Evolutionary conservation across 2,797 vertebrate species (phyloP).

Genomic region (Pangasius mekongensis): DNA sequence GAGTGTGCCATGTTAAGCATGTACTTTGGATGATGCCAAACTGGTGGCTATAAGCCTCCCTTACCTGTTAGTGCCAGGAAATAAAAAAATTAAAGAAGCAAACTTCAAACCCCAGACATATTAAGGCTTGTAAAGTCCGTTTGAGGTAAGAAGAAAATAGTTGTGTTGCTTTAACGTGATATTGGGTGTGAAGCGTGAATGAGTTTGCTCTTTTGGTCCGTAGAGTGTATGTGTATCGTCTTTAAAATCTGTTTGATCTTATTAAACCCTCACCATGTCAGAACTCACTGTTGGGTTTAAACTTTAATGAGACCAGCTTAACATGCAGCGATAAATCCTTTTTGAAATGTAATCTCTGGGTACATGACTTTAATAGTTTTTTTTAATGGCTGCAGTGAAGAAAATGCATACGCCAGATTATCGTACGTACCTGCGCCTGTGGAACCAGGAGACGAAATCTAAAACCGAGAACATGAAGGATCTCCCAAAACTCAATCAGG

Average conservation of each 20-base stretch:
- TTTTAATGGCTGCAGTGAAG: slow-evolving; percentile 73
- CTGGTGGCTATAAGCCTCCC: neutral
- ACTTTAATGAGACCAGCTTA: neutral
- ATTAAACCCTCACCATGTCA: neutral
- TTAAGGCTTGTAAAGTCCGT: neutral
- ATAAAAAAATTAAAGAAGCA: neutral
- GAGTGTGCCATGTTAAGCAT: neutral
- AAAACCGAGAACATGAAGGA: slow-evolving; percentile 86
- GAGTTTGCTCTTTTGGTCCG: neutral
- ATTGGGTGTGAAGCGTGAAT: neutral
- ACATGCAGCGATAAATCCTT: neutral
- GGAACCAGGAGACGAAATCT: slow-evolving; percentile 88
- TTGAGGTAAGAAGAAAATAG: neutral
- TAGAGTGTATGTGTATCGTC: neutral
- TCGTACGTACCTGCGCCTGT: slow-evolving; percentile 89
- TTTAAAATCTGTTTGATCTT: neutral
- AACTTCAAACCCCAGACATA: neutral
- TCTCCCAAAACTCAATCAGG: slow-evolving; percentile 93
- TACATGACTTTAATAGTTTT: neutral
- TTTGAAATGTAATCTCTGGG: neutral
- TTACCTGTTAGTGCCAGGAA: neutral
- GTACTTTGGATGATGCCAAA: neutral
- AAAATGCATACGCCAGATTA: slow-evolving; percentile 90
- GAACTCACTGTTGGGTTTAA: neutral
- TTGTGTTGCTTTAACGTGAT: neutral